Conservation (phyloP, 2,113 vertebrate species). For the Amia ocellicauda region DNA sequence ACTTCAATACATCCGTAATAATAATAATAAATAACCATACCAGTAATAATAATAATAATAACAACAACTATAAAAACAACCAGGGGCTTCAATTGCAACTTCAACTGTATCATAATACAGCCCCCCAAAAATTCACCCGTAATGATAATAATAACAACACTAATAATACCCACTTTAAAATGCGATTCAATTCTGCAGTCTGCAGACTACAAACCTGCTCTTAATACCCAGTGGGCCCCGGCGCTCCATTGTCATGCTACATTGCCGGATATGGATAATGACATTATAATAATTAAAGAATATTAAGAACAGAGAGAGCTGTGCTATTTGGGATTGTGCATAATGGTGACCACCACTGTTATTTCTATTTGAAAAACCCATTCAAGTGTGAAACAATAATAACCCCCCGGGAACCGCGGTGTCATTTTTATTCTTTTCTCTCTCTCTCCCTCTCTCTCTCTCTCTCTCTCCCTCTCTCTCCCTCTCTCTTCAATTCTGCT, state of each 20-base stretch:
- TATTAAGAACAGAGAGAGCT: conserved; percentile 61
- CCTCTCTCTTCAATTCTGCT: conserved; percentile 61
- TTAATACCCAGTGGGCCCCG: conserved; percentile 55
- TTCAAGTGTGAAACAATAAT: conserved; percentile 71
- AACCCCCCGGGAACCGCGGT: conserved; percentile 63
- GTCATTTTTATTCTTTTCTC: conserved; percentile 60
- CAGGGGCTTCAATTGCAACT: too few relatives aligned
- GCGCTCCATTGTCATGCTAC: conserved; percentile 58
- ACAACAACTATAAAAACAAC: too few relatives aligned
- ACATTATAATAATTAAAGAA: conserved; percentile 72
- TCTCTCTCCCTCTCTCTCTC: conserved; percentile 43
- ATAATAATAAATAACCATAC: too few relatives aligned
- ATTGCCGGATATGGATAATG: conserved; percentile 65
- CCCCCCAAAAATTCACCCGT: conserved; percentile 21
- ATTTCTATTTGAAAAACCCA: conserved; percentile 67
- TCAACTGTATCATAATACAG: too few relatives aligned
- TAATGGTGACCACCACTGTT: conserved; percentile 63
- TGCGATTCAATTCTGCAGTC: conserved; percentile 57
- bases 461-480: conserved; percentile 35
- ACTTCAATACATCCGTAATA: too few relatives aligned
- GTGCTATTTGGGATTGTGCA: conserved; percentile 47
- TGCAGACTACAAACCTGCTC: conserved; percentile 62
- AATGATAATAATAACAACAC: conserved; percentile 51
- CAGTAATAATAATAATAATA: too few relatives aligned
- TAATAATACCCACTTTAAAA: conserved; percentile 55